These are phyloP conservation scores for Erebia palarica DNA, from an alignment of 2,888 invertebrate species.

Conservation along the genomic window DNA sequence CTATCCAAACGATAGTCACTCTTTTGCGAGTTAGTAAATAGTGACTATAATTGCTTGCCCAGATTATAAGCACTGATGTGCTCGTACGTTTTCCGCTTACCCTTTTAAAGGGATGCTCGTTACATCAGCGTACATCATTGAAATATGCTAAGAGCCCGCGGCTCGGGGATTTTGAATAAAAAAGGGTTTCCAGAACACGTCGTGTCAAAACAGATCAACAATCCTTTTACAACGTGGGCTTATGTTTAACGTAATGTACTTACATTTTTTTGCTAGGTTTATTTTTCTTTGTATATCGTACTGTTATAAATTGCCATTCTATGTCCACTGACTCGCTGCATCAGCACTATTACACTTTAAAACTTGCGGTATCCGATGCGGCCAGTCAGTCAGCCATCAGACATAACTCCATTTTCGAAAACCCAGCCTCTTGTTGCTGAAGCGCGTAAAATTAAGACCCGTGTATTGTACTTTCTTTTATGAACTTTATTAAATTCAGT, in stretches of 20 bases:
- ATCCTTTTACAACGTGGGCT: slow-evolving; percentile 35
- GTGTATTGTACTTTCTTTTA: no score
- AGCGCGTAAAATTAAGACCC: no score
- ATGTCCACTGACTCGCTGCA: no score
- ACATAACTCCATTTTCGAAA: no score
- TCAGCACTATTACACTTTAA: no score
- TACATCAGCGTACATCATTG: slow-evolving; percentile 55
- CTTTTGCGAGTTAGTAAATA: slow-evolving; percentile 26
- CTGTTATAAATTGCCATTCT: no score
- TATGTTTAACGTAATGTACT: not conserved
- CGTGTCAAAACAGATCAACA: slow-evolving; percentile 48
- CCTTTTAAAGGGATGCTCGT: slow-evolving; percentile 53
- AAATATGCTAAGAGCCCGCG: slow-evolving; percentile 54
- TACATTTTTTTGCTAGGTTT: not conserved
- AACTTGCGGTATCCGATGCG: no score
- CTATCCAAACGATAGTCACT: slow-evolving; percentile 35
- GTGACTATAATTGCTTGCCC: slow-evolving; percentile 34
- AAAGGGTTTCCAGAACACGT: slow-evolving; percentile 45
- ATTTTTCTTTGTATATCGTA: not conserved
- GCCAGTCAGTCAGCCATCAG: no score
- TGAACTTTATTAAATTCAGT: no score
- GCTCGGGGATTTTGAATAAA: slow-evolving; percentile 47
- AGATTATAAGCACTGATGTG: slow-evolving; percentile 39
- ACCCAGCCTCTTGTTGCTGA: no score
- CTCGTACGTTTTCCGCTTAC: slow-evolving; percentile 46